phyloP scores from a whole-genome alignment of 2,113 vertebrate species.

The Salvator merianae region DNA sequence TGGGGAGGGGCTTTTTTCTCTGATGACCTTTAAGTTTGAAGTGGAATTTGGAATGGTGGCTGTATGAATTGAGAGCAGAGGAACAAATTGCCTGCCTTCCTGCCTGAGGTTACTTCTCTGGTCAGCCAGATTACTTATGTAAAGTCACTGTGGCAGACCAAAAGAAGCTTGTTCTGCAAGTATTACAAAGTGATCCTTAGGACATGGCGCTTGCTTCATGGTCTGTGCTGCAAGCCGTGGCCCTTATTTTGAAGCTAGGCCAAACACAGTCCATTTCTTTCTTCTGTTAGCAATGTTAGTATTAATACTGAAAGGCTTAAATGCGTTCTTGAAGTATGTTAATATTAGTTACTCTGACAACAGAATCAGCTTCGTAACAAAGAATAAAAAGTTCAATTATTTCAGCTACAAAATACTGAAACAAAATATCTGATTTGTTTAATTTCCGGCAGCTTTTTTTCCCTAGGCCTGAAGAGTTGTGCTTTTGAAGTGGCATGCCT shows the following conservation, averaged over 20 bases:
- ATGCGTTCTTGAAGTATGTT: neutral
- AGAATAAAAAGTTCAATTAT: neutral
- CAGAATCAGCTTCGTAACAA: neutral
- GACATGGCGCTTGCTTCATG: neutral
- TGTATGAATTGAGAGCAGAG: neutral
- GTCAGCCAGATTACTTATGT: slow-evolving; percentile 1
- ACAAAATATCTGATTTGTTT: neutral
- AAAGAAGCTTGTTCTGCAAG: neutral
- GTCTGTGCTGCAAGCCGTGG: neutral
- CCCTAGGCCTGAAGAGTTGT: neutral
- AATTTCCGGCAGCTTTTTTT: neutral
- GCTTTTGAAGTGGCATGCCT: neutral
- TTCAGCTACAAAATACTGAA: neutral
- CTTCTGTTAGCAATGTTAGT: neutral
- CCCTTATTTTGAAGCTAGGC: neutral
- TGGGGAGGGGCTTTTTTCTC: neutral
- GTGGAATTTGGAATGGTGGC: neutral
- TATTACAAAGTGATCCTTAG: neutral
- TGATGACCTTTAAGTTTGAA: neutral
- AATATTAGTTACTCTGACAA: neutral
- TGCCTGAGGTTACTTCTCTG: neutral
- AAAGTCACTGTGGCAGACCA: neutral
- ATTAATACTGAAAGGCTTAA: neutral
- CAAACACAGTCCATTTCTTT: neutral
- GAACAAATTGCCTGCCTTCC: neutral